Evolutionary conservation across 2,113 vertebrate genomes (phyloP).

Genomic region (Thryonomys swinderianus): DNA sequence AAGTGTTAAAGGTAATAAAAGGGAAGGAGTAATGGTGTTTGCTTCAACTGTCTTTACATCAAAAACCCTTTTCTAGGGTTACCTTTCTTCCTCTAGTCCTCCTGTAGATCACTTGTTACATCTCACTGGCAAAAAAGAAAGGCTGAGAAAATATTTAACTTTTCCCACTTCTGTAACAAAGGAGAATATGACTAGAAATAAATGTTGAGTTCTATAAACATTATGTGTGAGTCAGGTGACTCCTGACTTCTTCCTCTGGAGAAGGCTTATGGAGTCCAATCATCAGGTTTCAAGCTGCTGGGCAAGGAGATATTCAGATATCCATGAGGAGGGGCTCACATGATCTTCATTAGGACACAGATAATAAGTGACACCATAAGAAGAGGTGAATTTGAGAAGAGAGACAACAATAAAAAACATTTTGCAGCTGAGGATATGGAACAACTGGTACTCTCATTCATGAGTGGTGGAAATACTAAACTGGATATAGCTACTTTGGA

Average conservation of each 20-base stretch:
- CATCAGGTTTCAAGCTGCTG: background rate
- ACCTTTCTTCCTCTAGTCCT: background rate
- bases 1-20: background rate
- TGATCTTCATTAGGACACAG: background rate
- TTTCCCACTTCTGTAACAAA: slow-evolving; percentile 13
- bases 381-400: background rate
- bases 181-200: slow-evolving; percentile 28
- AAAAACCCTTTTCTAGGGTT: background rate
- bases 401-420: background rate
- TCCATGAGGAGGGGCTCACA: background rate
- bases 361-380: background rate
- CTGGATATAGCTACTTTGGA: too few species aligned
- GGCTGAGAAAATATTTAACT: background rate
- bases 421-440: background rate
- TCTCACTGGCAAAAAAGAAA: slow-evolving; percentile 14
- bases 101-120: background rate
- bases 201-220: slow-evolving; percentile 27
- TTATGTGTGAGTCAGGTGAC: background rate
- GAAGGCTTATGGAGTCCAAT: background rate
- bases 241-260: background rate
- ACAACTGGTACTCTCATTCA: background rate
- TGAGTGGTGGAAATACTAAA: background rate
- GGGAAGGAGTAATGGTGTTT: background rate
- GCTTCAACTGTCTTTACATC: background rate
- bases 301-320: slow-evolving; percentile 13